phyloP scores from a whole-genome alignment of 2,888 invertebrate genomes.

The Balanococcus diminutus region DNA sequence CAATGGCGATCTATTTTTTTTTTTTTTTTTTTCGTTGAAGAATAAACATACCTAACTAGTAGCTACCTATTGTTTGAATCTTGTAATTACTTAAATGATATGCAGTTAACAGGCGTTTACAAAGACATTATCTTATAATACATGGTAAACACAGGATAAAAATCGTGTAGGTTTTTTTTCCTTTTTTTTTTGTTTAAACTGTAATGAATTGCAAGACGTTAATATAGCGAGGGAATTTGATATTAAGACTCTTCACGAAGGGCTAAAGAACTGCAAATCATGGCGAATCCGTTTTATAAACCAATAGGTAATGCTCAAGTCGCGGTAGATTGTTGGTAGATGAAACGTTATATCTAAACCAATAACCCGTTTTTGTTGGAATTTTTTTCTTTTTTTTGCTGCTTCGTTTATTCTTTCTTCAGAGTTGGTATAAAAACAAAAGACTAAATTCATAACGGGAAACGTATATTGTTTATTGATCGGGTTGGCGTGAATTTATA shows the following conservation, averaged over 20 bases:
- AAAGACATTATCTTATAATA: neutral
- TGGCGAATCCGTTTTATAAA: constrained; percentile 35
- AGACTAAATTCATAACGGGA: neutral
- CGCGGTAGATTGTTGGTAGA: neutral
- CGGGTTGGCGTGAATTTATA: neutral
- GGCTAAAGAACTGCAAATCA: constrained; percentile 9
- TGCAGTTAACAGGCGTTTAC: neutral
- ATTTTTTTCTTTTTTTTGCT: neutral
- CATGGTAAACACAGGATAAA: neutral
- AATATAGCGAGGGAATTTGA: neutral
- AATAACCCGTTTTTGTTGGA: neutral
- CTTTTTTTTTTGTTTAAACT: neutral
- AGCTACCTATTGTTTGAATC: neutral
- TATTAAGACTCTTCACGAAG: neutral
- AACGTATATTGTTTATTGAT: neutral
- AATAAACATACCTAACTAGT: neutral
- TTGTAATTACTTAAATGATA: neutral
- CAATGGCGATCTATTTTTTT: neutral
- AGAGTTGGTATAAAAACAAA: neutral
- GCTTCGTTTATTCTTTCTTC: neutral
- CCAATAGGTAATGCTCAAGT: neutral
- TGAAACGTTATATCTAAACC: constrained; percentile 11
- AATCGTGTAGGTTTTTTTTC: neutral
- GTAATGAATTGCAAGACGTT: neutral
- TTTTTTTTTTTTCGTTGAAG: neutral